Base-by-base conservation (phyloP, 1,140 invertebrate genomes). In the Anastrepha ludens region DNA sequence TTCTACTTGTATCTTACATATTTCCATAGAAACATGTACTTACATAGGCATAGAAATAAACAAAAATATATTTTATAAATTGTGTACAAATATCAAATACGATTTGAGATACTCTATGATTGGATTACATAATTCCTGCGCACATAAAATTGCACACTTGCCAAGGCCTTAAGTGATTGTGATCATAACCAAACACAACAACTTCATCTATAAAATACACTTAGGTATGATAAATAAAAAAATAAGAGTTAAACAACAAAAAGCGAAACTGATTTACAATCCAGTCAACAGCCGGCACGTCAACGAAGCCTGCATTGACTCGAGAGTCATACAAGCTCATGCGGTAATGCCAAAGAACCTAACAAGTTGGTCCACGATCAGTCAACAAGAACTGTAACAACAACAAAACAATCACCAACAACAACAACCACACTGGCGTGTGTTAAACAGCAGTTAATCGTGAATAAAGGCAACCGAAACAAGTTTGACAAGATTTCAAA, bases 131-230 rank as follows among this genome's bases (percentile, higher is more conserved):
- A 81, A 81, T 55, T 20, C 5, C 55, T 81, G 47, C n/a, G 20
- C 74, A 55, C 74, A 81, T 55, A 81, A 55, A 81, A 55, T 81
- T 81, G 74, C 44, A 81, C 74, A 58, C 20, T 81, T 55, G 74
- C 47, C 74, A 81, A 81, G 74, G 74, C 47, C 74, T 81, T 81
- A 55, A 81, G 74, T 81, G 74, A 81, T 81, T 81, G 74, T 81
- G 47, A 55, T 81, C 9, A 81, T 81, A 81, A 81, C 55, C 44
- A 81, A 55, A 58, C 47, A 20, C n/a, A 50, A 55, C 74, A 78
- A 78, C n/a, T 50, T 50, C 70, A 50, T 62, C 60, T 62, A 62
- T 17, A n/a, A 62, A 62, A 15, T 62, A 17, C 13, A n/a, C 15
- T 4, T 62, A 17, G 4, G 5, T 8, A 3, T n/a, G 9, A 81